Evolutionary conservation across 2,797 vertebrate species (phyloP), one percentile per base, ranked within the genome.

Genomic region (Thalassophryne amazonica): DNA sequence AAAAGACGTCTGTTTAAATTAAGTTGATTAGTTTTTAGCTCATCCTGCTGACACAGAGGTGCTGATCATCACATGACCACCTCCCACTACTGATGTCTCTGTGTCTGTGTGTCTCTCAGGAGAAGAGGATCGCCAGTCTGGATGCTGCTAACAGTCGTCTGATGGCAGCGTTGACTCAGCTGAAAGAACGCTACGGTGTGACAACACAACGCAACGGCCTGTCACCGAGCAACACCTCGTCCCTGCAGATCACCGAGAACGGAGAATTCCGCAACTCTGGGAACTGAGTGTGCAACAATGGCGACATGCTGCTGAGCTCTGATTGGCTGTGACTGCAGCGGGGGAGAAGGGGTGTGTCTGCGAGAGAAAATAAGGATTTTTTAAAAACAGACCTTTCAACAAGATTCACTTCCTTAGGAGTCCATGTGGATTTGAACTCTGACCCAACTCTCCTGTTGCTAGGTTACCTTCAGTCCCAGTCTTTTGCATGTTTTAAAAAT

Each of bases 211-310:
- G 96, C 82, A 99, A 99, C 61, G 96, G 97, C 74, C 89, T 99
- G 88, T 98, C 96, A 70, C 95, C 96, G 69, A 97, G 95, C 92
- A 98, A 97, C 92, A 95, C 96, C 28, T 95, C 94, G 36, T 96
- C 97, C 69, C 93, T 99, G 77, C 96, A 98, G 92, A 99, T 99
- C 85, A 99, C 97, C 0, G 96, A 99, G 84, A 99, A 98, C 58
- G 97, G 97, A 76, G 97, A 99, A 89, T 99, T 99, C 82, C 88
- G 96, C 58, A 98, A 97, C 92, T 96, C 94, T 73, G 95, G 94
- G 87, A 96, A 93, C 92, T 97, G 96, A n/a, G n/a, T n/a, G 70
- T 97, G 90, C n/a, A n/a, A n/a, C n/a, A n/a, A n/a, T n/a, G 78
- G 40, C 21, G 4, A 13, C 23, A 4, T 2, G 12, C 7, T 2